A percentile compares a stretch with the other conserved stretches of the same genome.
Evolutionary conservation across 1,140 invertebrate species (phyloP).

Genomic region (Limonius californicus): DNA sequence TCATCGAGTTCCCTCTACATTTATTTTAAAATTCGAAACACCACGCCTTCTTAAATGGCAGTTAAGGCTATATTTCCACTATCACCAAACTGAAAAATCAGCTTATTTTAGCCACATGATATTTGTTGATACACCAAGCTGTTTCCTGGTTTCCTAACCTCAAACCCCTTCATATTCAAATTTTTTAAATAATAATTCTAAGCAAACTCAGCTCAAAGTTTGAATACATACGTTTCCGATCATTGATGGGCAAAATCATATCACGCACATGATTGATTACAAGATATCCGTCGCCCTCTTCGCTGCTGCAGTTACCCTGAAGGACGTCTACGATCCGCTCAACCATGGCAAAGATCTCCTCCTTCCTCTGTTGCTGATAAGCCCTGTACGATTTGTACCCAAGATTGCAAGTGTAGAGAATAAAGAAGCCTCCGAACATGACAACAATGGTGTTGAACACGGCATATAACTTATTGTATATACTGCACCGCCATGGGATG

Average conservation of each 20-base stretch:
- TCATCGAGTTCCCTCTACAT: too few species aligned
- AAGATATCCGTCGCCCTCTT: conserved; percentile 62
- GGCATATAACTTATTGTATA: conserved; percentile 59
- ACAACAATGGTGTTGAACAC: conserved; percentile 57
- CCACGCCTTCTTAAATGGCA: too few species aligned
- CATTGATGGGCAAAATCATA: conserved; percentile 74
- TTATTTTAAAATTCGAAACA: too few species aligned
- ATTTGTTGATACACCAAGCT: too few species aligned
- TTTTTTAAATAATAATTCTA: too few species aligned
- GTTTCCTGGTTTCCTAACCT: too few species aligned
- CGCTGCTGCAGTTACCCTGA: conserved; percentile 57
- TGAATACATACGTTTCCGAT: conserved; percentile 58
- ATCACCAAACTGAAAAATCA: too few species aligned
- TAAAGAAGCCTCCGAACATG: conserved; percentile 31
- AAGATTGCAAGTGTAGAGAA: conserved; percentile 29
- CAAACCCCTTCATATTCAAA: too few species aligned
- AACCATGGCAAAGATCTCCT: conserved; percentile 58
- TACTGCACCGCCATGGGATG: conserved; percentile 62
- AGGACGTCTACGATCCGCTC: conserved; percentile 63
- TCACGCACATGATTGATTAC: conserved; percentile 87
- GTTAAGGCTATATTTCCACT: too few species aligned
- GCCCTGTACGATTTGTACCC: conserved; percentile 49
- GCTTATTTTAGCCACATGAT: too few species aligned
- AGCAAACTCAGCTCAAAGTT: too few species aligned
- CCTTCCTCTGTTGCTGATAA: conserved; percentile 51